phyloP scores from a whole-genome alignment of 2,888 invertebrate species.

The Achlya flavicornis region DNA sequence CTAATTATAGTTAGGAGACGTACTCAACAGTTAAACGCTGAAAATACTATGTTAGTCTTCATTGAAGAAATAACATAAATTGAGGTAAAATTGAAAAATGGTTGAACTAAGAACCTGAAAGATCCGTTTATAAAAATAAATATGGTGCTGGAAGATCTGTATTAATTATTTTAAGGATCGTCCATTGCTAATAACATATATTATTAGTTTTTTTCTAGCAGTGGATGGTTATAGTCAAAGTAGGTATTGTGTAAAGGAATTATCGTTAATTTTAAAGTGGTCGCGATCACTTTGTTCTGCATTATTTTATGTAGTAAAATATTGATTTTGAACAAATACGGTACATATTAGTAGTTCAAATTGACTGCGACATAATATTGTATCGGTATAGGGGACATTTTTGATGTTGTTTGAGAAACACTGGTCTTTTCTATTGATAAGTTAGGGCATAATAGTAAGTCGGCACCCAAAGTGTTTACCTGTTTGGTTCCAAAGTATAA shows the following conservation, averaged over 20 bases:
- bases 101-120: conserved; percentile 39
- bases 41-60: neutral
- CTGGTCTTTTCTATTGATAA: conserved; percentile 69
- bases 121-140: conserved; percentile 47
- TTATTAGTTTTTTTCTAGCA: conserved; percentile 35
- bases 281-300: conserved; percentile 54
- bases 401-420: conserved; percentile 75
- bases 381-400: conserved; percentile 22
- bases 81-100: conserved; percentile 22
- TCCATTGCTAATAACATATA: conserved; percentile 39
- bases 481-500: conserved; percentile 79
- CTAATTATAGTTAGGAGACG: too few relatives aligned
- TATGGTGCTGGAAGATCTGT: conserved; percentile 82
- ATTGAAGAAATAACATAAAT: neutral
- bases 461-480: conserved; percentile 78
- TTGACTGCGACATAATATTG: conserved; percentile 33
- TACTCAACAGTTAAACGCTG: neutral
- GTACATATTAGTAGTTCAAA: conserved; percentile 43
- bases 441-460: conserved; percentile 73
- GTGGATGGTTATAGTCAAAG: conserved; percentile 52
- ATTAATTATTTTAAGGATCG: conserved; percentile 57
- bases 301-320: conserved; percentile 22
- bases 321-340: conserved; percentile 27
- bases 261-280: conserved; percentile 52
- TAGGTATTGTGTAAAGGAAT: conserved; percentile 51